Conservation (phyloP, 2,888 invertebrate genomes). For the Cryptops parisi region DNA sequence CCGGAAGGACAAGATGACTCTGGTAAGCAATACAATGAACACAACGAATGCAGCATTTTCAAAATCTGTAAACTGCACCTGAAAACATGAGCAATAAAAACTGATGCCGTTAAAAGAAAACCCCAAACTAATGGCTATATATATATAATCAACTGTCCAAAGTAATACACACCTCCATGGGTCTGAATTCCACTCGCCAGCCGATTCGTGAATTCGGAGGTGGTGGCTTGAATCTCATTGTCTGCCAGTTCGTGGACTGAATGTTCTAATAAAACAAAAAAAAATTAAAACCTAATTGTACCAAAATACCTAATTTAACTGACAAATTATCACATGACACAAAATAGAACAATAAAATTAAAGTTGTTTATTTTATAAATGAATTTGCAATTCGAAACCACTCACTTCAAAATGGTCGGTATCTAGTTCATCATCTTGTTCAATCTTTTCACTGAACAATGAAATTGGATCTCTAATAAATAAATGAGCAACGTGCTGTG, state of each 20-base stretch:
- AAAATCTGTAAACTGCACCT: constrained; percentile 93
- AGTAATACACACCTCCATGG: constrained; percentile 51
- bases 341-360: no score
- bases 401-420: constrained; percentile 94
- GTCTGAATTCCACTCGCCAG: constrained; percentile 98
- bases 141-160: background rate
- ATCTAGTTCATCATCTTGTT: constrained; percentile 84
- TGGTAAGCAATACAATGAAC: constrained; percentile 89
- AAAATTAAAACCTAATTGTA: constrained; percentile 11
- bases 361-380: no score
- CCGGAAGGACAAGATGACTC: constrained; percentile 91
- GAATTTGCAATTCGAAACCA: no score
- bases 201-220: constrained; percentile 92
- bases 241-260: constrained; percentile 99
- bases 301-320: no score
- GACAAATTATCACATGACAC: no score
- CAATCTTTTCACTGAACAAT: constrained; percentile 81
- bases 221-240: constrained; percentile 97
- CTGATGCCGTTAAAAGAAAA: background rate
- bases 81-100: constrained; percentile 2
- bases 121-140: no score
- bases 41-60: constrained; percentile 98
- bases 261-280: constrained; percentile 55
- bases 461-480: constrained; percentile 96
- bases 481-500: constrained; percentile 92